Percentiles rank a stretch among this genome's conserved stretches.
Conservation (phyloP, 2,113 vertebrate genomes). For the Trematomus loennbergii region DNA sequence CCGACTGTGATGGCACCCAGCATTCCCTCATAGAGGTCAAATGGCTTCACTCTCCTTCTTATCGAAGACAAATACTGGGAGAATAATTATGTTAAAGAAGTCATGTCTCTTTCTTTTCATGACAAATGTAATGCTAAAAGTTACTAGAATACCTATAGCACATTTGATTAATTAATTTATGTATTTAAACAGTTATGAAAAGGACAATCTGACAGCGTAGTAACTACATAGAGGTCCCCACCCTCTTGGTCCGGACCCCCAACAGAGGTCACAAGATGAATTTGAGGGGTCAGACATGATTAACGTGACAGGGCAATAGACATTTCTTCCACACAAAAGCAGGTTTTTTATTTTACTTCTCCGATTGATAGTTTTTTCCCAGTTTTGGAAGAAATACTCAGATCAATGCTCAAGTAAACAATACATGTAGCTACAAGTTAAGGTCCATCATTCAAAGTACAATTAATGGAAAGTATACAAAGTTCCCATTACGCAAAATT, state of each 20-base stretch:
- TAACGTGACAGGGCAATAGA: conserved; percentile 16
- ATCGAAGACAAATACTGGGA: background rate
- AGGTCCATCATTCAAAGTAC: background rate
- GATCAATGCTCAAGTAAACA: background rate
- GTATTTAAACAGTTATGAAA: background rate
- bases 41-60: conserved; percentile 61
- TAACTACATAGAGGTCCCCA: background rate
- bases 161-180: conserved; percentile 11
- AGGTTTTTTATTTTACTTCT: background rate
- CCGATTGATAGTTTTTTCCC: background rate
- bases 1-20: conserved; percentile 42
- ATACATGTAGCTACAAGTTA: background rate
- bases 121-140: background rate
- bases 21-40: conserved; percentile 71
- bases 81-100: conserved; percentile 9
- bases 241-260: background rate
- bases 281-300: conserved; percentile 29
- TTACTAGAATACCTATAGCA: background rate
- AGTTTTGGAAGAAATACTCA: background rate
- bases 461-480: background rate
- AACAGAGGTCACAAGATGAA: conserved; percentile 33
- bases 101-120: background rate
- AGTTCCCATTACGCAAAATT: background rate
- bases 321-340: background rate
- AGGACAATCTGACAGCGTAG: background rate